These are phyloP conservation scores for Phycodurus eques DNA, from an alignment of 2,113 vertebrate genomes.

Conservation along the genomic window DNA sequence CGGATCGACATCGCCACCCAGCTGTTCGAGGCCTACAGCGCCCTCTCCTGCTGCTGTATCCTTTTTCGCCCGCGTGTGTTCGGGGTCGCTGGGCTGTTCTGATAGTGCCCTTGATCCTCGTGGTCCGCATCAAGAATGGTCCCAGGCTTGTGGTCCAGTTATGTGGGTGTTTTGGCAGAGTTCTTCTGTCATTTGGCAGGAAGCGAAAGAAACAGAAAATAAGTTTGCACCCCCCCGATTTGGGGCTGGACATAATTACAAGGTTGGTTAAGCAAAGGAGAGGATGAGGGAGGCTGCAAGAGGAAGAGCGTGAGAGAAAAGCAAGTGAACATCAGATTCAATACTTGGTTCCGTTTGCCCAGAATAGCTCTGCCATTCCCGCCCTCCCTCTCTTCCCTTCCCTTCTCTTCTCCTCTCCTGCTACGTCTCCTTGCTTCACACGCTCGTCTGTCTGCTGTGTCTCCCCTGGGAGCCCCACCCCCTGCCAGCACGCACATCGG, in stretches of 20 bases:
- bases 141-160: constrained; percentile 37
- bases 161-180: constrained; percentile 60
- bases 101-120: constrained; percentile 4
- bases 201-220: constrained; percentile 67
- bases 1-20: constrained; percentile 92
- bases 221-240: constrained; percentile 51
- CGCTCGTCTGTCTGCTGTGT: constrained; percentile 5
- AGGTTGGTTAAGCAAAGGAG: constrained; percentile 62
- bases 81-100: neutral
- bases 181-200: constrained; percentile 58
- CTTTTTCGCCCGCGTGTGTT: constrained; percentile 58
- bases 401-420: neutral
- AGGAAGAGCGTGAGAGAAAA: constrained; percentile 46
- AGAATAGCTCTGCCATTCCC: constrained; percentile 23
- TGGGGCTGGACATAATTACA: constrained; percentile 66
- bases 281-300: constrained; percentile 50
- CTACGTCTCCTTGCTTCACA: constrained; percentile 21
- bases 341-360: constrained; percentile 38
- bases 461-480: constrained; percentile 30
- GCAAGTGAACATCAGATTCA: constrained; percentile 31
- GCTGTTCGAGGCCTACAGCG: constrained; percentile 97
- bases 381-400: constrained; percentile 5
- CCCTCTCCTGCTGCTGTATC: constrained; percentile 99
- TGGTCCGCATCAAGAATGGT: constrained; percentile 25
- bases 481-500: constrained; percentile 8